Conservation (phyloP, 2,113 vertebrate genomes). For the Uria aalge region DNA sequence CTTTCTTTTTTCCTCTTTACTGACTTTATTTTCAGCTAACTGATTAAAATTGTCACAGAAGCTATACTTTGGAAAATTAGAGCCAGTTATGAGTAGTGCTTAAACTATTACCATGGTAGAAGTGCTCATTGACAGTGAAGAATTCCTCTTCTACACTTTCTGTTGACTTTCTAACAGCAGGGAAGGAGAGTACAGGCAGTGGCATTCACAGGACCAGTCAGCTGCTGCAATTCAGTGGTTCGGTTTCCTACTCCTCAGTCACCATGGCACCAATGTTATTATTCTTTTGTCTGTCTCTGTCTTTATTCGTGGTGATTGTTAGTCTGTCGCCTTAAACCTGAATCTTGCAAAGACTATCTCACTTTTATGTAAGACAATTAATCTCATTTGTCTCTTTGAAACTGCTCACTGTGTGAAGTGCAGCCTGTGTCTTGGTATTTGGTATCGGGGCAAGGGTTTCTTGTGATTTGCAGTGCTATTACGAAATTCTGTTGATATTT, state of each 20-base stretch:
- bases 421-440: neutral
- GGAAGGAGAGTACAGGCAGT: neutral
- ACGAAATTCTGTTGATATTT: neutral
- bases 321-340: neutral
- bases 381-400: neutral
- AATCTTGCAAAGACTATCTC: neutral
- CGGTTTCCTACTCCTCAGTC: neutral
- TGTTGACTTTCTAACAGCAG: neutral
- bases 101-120: neutral
- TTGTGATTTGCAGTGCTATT: neutral
- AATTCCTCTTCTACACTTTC: neutral
- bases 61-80: neutral
- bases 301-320: neutral
- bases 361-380: neutral
- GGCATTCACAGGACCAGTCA: neutral
- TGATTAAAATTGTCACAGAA: neutral
- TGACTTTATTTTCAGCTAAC: neutral
- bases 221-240: neutral
- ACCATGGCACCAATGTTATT: neutral
- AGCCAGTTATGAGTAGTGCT: neutral
- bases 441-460: neutral
- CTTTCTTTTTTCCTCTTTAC: neutral
- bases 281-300: neutral
- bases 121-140: neutral
- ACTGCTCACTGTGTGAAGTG: neutral